Conservation (phyloP, 2,888 invertebrate species). For the Nephrocerus scutellatus region DNA sequence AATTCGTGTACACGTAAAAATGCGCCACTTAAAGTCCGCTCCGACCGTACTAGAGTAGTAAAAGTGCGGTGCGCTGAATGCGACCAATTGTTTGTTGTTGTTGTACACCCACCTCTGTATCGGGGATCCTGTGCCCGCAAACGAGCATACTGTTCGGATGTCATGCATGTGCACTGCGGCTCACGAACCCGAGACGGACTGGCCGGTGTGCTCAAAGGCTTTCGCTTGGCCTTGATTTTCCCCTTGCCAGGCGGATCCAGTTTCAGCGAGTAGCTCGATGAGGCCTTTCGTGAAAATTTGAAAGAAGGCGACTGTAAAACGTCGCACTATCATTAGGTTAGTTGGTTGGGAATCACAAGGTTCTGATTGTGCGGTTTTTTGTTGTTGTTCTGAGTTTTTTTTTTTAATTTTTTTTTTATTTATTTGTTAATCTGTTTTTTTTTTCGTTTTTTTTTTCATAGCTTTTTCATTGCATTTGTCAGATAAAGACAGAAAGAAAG, state of each 20-base stretch:
- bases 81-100: conserved; percentile 16
- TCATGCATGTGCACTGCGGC: conserved; percentile 93
- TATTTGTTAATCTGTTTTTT: no score
- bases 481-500: no score
- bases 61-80: no score
- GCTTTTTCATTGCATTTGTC: no score
- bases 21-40: no score
- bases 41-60: no score
- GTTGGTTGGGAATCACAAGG: conserved; percentile 50
- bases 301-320: conserved; percentile 91
- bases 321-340: conserved; percentile 55
- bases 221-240: conserved; percentile 81
- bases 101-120: conserved; percentile 54
- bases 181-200: conserved; percentile 79
- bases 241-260: conserved; percentile 83
- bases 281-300: conserved; percentile 96
- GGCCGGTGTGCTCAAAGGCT: conserved; percentile 87
- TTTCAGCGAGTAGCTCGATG: conserved; percentile 92
- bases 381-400: conserved; percentile 21
- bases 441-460: no score
- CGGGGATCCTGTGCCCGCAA: conserved; percentile 77
- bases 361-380: conserved; percentile 48
- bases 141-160: conserved; percentile 83
- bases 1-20: no score
- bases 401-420: conserved; percentile 20